Evolutionary conservation across 37 sponge, comb jelly and placozoan genomes (phyloP), one percentile per base, ranked within the genome.

Genomic region (Beroe forskalii): DNA sequence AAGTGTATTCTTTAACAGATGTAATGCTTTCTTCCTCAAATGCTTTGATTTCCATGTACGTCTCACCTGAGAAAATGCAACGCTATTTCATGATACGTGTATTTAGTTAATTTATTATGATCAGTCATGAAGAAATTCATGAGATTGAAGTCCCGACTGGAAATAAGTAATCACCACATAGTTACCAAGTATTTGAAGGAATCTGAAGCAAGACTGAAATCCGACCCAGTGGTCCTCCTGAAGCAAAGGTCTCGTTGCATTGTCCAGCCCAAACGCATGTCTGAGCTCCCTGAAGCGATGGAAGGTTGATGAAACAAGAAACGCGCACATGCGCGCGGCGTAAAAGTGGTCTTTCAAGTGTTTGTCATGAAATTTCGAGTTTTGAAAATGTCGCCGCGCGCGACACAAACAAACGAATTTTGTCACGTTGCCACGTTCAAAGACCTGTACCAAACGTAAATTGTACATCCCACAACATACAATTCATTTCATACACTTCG

Each of bases 171-270:
- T n/a, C n/a, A n/a, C n/a, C n/a, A n/a, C n/a, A n/a, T n/a, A n/a
- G n/a, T n/a, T n/a, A n/a, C 86, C 86, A n/a, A 80, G 30, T 4
- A 80, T 25, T 27, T 80, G 86, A n/a, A 80, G 40, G 0, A 80
- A 25, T 20, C 35, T 41, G 55, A 80, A 80, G 55, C 55, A 80
- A 4, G 86, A 80, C 55, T 80, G 86, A 48, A 80, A 80, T 4
- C 86, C 86, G 30, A 80, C 55, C 86, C 86, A 80, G 27, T 80
- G 86, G 86, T 80, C 86, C 22, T 80, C 86, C 42, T 80, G 86
- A 48, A 80, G 40, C 4, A 20, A 9, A 1, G n/a, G 28, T 4
- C 0, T 23, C n/a, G 86, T 38, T 23, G 38, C 86, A 0, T 24
- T 27, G 40, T 80, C 86, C 27, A 80, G 38, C 35, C 86, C 86